Evolutionary conservation across 2,888 invertebrate genomes (phyloP), one percentile per base, ranked within the genome.

Genomic region (Crepidodera aurea): DNA sequence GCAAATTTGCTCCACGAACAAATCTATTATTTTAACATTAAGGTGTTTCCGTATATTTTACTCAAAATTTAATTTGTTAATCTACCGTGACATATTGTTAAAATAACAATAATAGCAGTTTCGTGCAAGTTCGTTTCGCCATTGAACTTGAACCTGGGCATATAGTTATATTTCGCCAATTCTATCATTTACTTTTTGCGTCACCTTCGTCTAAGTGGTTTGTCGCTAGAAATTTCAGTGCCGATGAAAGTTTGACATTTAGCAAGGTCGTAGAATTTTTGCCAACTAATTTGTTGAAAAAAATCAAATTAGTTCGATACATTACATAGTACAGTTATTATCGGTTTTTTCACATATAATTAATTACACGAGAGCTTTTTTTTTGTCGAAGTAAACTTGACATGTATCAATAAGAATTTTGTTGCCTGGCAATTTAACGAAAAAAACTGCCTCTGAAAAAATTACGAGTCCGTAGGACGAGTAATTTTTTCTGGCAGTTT

Each of bases 241-340:
- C n/a, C 42, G 42, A 16, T 42, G 42, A 42, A 42, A 42, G 42
- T 42, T 42, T 42, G 16, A 18, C 42, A 42, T 42, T 42, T n/a
- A 42, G 42, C 16, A 42, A 42, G 42, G 42, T n/a, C 42, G 42
- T 18, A 18, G 5, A 18, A 7, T 42, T 42, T 42, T 18, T 22
- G 22, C 39, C 53, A 39, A 39, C 25, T 53, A n/a, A 22, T 10
- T 19, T n/a, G n/a, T n/a, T n/a, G n/a, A n/a, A n/a, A n/a, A n/a
- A n/a, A n/a, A n/a, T n/a, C n/a, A n/a, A n/a, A n/a, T n/a, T n/a
- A n/a, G n/a, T n/a, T n/a, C n/a, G n/a, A n/a, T n/a, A n/a, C n/a
- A n/a, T n/a, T n/a, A n/a, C n/a, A n/a, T n/a, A n/a, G n/a, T n/a
- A n/a, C n/a, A n/a, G n/a, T n/a, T n/a, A n/a, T n/a, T n/a, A n/a